Evolutionary conservation across 1,140 invertebrate genomes (phyloP).

Genomic region (Andrena cerasifolii): DNA sequence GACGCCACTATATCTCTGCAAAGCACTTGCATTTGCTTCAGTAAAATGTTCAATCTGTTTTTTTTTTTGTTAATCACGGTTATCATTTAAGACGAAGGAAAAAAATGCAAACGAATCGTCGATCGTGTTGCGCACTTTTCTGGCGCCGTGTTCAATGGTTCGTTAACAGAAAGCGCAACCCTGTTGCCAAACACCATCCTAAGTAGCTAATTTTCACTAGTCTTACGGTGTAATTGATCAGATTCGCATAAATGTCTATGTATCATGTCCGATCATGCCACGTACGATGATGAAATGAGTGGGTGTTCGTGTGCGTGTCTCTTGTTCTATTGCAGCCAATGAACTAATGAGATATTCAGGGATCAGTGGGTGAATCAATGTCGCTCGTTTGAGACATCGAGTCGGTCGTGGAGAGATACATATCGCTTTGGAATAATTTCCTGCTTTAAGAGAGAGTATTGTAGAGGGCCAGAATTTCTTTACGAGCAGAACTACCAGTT

Average conservation of each 20-base stretch:
- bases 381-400: conserved; percentile 4
- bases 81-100: too few species aligned
- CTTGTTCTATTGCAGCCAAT: conserved; percentile 35
- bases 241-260: neutral
- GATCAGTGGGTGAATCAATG: conserved; percentile 1
- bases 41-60: too few species aligned
- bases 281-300: conserved; percentile 23
- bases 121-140: neutral
- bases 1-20: too few species aligned
- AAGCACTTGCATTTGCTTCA: too few species aligned
- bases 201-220: neutral
- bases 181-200: conserved; percentile 1
- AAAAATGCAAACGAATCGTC: neutral
- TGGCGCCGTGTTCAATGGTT: too few species aligned
- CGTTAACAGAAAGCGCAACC: too few species aligned
- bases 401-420: conserved; percentile 15
- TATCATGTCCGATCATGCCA: conserved; percentile 28
- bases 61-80: too few species aligned
- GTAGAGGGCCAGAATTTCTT: neutral
- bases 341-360: conserved; percentile 18
- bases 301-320: conserved; percentile 12
- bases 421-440: conserved; percentile 29
- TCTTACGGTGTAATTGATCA: conserved; percentile 14
- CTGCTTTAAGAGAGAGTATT: conserved; percentile 19
- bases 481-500: too few species aligned